A percentile compares a stretch with the other conserved stretches of the same genome.
Evolutionary conservation across 2,888 invertebrate species (phyloP).

Genomic region (Chaitophorus viminalis): DNA sequence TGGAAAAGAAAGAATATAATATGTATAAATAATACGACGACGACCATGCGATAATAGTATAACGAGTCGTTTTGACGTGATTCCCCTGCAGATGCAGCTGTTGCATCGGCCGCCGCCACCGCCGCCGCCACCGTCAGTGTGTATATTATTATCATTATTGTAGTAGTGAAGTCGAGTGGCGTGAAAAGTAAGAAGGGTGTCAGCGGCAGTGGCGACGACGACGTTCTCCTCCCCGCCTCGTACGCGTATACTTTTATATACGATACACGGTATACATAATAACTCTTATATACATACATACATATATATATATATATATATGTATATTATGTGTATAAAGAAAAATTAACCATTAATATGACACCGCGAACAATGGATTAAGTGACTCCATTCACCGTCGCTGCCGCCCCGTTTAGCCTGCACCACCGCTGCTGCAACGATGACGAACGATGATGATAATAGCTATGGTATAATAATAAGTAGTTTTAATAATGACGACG

Average conservation of each 20-base stretch:
- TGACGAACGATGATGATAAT: not conserved
- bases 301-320: no score
- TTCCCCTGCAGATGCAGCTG: slow-evolving; percentile 9
- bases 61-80: slow-evolving; percentile 59
- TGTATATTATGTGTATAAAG: slow-evolving; percentile 36
- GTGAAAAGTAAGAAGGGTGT: slow-evolving; percentile 3
- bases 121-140: not conserved
- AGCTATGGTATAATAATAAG: not conserved
- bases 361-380: slow-evolving; percentile 56
- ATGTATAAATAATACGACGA: not conserved
- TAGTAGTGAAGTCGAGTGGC: slow-evolving; percentile 30
- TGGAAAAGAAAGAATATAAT: not conserved
- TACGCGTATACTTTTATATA: no score
- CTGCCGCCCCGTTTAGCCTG: slow-evolving; percentile 36
- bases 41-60: not conserved
- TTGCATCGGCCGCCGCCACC: not conserved
- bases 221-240: no score
- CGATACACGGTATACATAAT: no score
- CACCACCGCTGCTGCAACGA: not conserved
- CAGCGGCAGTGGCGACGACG: not conserved
- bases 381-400: slow-evolving; percentile 55
- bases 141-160: not conserved
- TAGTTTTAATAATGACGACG: slow-evolving; percentile 6
- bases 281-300: not conserved
- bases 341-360: slow-evolving; percentile 61